phyloP scores from a whole-genome alignment of 2,113 vertebrate genomes.

The Saccopteryx leptura region DNA sequence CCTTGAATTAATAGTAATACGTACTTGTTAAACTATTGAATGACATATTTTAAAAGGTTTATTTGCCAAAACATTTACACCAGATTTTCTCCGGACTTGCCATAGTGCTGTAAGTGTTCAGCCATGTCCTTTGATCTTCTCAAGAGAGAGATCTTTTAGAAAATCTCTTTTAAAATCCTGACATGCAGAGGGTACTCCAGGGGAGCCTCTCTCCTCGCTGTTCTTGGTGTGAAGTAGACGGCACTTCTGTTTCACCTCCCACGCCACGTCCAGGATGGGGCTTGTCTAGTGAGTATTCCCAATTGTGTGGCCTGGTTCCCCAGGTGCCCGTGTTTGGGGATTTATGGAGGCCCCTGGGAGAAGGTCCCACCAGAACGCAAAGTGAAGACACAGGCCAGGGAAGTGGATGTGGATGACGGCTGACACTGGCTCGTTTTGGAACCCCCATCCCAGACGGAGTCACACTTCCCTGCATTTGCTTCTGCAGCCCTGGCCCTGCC shows the following conservation, averaged over 20 bases:
- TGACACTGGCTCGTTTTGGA: slow-evolving; percentile 41
- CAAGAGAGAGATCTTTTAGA: background rate
- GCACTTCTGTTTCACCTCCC: background rate
- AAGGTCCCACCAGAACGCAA: background rate
- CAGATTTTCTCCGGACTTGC: background rate
- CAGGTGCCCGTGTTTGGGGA: background rate
- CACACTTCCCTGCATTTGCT: background rate
- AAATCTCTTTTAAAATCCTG: background rate
- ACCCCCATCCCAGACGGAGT: background rate
- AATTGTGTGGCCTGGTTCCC: background rate
- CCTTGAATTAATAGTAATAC: background rate
- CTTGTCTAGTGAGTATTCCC: background rate
- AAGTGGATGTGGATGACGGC: slow-evolving; percentile 45
- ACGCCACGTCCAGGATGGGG: rapidly evolving
- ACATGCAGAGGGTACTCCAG: background rate
- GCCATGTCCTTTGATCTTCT: background rate
- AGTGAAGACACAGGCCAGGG: background rate
- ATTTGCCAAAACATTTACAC: background rate
- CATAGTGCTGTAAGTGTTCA: background rate
- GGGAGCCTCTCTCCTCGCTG: background rate
- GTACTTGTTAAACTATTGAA: background rate
- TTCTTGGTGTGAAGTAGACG: background rate
- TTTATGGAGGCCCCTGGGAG: background rate
- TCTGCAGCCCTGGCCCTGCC: background rate
- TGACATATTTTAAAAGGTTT: background rate